Evolutionary conservation across 2,113 vertebrate genomes (phyloP), one percentile per base, ranked within the genome.

Genomic region (Rynchops niger): DNA sequence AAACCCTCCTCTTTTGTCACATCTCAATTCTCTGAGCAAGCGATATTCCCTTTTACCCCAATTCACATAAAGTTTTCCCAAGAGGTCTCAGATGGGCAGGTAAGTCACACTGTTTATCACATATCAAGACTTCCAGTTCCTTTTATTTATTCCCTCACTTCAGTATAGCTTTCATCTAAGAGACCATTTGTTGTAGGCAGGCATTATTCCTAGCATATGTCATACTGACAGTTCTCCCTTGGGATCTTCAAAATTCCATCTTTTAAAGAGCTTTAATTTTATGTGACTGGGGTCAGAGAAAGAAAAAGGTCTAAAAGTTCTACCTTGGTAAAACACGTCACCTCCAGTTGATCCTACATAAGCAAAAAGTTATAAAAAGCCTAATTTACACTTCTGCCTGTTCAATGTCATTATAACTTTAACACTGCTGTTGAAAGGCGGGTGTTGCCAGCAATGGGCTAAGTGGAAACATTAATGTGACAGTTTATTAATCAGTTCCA

Each of bases 401-500:
- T 56, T 90, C 49, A 88, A n/a, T 34, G 25, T 89, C 90, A 94
- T 90, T 86, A 49, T 61, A 95, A 93, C n/a, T 15, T 55, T 81
- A 95, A 70, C 34, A 25, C 42, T 61, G 50, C 11, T 53, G 58
- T 17, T 76, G 74, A 61, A 56, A 95, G n/a, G 43, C 3, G 6
- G 36, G 67, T 47, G 34, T 73, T 95, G 73, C 56, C 71, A 97
- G 89, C 32, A 58, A 26, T 32, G 63, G 78, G 55, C 91, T 90
- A 91, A 92, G 69, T 78, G 50, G 69, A 96, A 97, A 86, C 78
- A 73, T 58, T 66, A 88, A 79, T 78, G 76, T 92, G 71, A 70
- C 66, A 89, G 58, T 88, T 94, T 77, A 72, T 95, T 92, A 89
- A 91, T 91, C 80, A 90, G 49, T 59, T 82, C 45, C 8, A 7